Percentiles rank a stretch among this genome's conserved stretches.
phyloP scores from a whole-genome alignment of 2,113 vertebrate genomes.

The Apistogramma diplotaenia region DNA sequence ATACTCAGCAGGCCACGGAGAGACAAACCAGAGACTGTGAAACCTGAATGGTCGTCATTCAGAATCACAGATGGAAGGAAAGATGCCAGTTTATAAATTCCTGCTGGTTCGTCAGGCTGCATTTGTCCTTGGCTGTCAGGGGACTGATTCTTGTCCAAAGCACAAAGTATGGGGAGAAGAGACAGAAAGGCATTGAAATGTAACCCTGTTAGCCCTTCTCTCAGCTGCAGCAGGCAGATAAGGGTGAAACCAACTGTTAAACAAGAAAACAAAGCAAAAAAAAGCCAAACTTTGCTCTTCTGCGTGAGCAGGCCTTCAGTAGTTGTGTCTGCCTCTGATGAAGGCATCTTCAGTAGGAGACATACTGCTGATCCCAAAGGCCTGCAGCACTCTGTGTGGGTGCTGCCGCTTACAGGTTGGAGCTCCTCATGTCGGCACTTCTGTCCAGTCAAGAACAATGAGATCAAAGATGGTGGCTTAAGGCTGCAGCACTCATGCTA shows the following conservation, averaged over 20 bases:
- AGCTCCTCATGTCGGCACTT: not conserved
- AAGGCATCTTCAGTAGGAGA: no score
- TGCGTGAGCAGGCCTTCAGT: no score
- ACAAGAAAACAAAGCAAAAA: no score
- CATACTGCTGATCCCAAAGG: not conserved
- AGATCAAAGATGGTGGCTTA: not conserved
- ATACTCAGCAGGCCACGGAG: not conserved
- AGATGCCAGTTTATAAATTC: not conserved
- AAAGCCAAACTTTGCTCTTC: no score
- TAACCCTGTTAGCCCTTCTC: no score
- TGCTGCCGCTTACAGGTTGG: not conserved
- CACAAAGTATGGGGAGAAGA: not conserved
- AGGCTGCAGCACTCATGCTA: not conserved
- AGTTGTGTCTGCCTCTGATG: no score
- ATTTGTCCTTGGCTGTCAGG: not conserved
- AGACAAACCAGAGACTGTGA: conserved; percentile 34
- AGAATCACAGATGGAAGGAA: conserved; percentile 2
- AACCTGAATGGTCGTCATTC: conserved; percentile 39
- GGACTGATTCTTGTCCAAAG: no score
- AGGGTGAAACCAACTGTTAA: not conserved
- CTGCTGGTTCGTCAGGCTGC: not conserved
- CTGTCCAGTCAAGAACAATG: not conserved
- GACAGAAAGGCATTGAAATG: not conserved
- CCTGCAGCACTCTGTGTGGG: not conserved
- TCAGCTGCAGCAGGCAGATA: not conserved